phyloP scores from a whole-genome alignment of 2,797 vertebrate genomes.

The Danio choprae region DNA sequence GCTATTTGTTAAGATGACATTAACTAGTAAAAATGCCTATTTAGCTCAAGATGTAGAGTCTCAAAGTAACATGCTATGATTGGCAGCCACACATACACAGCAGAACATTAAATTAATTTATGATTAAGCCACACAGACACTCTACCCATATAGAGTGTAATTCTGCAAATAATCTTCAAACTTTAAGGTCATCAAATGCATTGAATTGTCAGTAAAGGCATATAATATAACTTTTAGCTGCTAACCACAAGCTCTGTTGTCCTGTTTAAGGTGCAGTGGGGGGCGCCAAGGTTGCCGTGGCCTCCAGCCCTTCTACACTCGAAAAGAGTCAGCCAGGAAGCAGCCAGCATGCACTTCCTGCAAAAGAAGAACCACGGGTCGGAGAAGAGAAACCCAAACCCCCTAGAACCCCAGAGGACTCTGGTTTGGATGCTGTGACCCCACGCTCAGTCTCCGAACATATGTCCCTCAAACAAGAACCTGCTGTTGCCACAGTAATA shows the following conservation, averaged over 20 bases:
- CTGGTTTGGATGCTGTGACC: slow-evolving; percentile 83
- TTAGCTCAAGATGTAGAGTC: no score
- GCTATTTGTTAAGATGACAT: no score
- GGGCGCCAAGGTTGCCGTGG: slow-evolving; percentile 97
- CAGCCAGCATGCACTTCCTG: slow-evolving; percentile 89
- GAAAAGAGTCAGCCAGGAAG: slow-evolving; percentile 90
- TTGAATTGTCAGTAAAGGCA: no score
- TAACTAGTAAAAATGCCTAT: no score
- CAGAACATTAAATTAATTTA: no score
- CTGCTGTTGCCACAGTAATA: slow-evolving; percentile 83
- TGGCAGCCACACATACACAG: no score
- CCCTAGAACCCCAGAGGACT: slow-evolving; percentile 77
- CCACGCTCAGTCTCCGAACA: slow-evolving; percentile 86
- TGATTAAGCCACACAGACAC: no score
- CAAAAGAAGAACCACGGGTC: slow-evolving; percentile 89
- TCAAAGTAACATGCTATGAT: no score
- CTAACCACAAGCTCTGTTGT: slow-evolving; percentile 88
- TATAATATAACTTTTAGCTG: slow-evolving; percentile 42
- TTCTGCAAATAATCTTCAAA: no score
- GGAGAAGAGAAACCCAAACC: slow-evolving; percentile 90
- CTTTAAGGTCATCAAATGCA: no score
- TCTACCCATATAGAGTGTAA: no score
- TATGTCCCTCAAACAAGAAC: slow-evolving; percentile 87
- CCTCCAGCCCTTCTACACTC: slow-evolving; percentile 90
- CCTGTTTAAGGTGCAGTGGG: slow-evolving; percentile 99